Evolutionary conservation across 2,888 invertebrate genomes (phyloP).

Genomic region (Ganaspis brasiliensis): DNA sequence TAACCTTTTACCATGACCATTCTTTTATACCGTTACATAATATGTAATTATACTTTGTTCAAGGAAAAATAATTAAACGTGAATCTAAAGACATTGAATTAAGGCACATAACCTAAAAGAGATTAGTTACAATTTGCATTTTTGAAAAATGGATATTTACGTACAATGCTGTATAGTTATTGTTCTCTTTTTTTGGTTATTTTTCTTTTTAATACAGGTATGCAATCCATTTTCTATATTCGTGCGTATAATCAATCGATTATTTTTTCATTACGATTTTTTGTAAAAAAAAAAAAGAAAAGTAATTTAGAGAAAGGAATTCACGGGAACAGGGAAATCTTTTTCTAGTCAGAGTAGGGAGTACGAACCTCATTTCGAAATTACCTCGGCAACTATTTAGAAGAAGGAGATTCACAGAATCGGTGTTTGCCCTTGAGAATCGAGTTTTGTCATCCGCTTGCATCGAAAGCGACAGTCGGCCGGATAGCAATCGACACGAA

Average conservation of each 20-base stretch:
- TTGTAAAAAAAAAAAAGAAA: background rate
- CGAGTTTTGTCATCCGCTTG: slow-evolving; percentile 59
- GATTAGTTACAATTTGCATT: no score
- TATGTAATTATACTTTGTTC: no score
- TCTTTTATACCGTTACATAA: background rate
- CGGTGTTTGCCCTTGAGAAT: slow-evolving; percentile 52
- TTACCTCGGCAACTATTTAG: slow-evolving; percentile 21
- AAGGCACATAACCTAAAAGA: no score
- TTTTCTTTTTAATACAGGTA: no score
- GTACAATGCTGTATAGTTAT: no score
- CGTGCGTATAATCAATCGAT: no score
- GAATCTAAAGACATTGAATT: no score
- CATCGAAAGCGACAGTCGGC: slow-evolving; percentile 38
- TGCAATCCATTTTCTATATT: no score
- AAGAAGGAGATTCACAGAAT: slow-evolving; percentile 54
- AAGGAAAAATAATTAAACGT: no score
- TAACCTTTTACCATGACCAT: background rate
- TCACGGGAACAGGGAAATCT: slow-evolving; percentile 23
- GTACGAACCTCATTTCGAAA: slow-evolving; percentile 46
- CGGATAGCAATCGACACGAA: slow-evolving; percentile 48
- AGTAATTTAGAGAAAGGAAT: background rate
- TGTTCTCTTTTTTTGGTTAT: no score
- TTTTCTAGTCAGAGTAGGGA: slow-evolving; percentile 8
- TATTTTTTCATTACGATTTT: background rate
- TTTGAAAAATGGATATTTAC: no score